Conservation (phyloP, 2,113 vertebrate species). For the Reinhardtius hippoglossoides region DNA sequence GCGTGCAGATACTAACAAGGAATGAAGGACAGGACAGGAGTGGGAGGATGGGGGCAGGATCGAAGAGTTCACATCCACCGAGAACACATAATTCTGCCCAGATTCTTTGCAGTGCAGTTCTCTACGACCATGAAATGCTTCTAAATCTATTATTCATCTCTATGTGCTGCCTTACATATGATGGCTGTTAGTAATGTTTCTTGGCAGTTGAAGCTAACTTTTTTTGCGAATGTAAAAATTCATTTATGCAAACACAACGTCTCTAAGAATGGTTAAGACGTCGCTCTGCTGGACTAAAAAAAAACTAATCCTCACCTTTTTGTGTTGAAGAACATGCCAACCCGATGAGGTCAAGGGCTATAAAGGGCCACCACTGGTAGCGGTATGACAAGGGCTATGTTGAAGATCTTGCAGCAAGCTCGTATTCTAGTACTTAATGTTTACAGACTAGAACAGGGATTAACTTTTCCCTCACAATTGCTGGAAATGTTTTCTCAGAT, state of each 20-base stretch:
- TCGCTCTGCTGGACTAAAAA: neutral
- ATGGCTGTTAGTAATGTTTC: neutral
- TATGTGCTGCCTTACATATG: neutral
- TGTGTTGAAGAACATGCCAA: conserved; percentile 25
- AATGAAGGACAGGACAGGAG: neutral
- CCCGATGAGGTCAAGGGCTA: conserved; percentile 43
- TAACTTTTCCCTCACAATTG: conserved; percentile 49
- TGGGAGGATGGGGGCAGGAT: neutral
- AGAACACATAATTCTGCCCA: neutral
- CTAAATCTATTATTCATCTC: conserved; percentile 17
- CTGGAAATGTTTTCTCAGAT: conserved; percentile 69
- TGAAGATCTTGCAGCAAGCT: conserved; percentile 20
- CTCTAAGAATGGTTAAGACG: conserved; percentile 31
- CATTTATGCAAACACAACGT: conserved; percentile 17
- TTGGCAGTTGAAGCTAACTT: conserved; percentile 7
- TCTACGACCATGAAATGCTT: neutral
- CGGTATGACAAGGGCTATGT: conserved; percentile 20
- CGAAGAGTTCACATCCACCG: conserved; percentile 1
- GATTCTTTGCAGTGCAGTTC: conserved; percentile 1
- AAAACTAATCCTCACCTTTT: conserved; percentile 46
- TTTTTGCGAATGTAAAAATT: conserved; percentile 33
- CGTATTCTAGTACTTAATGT: conserved; percentile 39
- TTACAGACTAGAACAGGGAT: conserved; percentile 35
- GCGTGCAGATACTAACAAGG: conserved; percentile 10
- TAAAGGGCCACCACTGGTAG: conserved; percentile 40